phyloP scores from a whole-genome alignment of 2,797 vertebrate species.

The Poecilia wingei region DNA sequence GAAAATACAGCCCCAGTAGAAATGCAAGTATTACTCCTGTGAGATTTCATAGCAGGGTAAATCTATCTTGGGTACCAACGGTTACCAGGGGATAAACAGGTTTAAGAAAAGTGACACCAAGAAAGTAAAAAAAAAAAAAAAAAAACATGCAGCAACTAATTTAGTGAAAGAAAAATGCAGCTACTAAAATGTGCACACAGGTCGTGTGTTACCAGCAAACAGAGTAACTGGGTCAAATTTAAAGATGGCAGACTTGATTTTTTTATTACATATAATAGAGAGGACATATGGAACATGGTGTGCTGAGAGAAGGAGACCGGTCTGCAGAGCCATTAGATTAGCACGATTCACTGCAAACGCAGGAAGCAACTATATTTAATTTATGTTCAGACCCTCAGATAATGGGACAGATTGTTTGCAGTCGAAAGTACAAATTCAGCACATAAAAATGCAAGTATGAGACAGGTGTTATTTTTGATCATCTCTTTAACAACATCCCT shows the following conservation, averaged over 20 bases:
- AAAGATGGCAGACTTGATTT: background rate
- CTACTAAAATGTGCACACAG: background rate
- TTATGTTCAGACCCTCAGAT: background rate
- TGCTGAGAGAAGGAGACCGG: background rate
- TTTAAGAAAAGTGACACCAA: background rate
- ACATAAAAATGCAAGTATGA: background rate
- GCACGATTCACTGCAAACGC: background rate
- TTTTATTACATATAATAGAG: background rate
- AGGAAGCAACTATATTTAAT: background rate
- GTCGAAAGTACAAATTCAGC: background rate
- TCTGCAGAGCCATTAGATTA: background rate
- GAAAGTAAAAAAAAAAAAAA: background rate
- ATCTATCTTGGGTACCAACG: background rate
- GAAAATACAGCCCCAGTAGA: conserved; percentile 2
- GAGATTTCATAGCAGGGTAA: conserved; percentile 10
- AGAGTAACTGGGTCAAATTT: background rate
- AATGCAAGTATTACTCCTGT: conserved; percentile 9
- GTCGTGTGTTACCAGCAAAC: background rate
- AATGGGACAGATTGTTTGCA: background rate
- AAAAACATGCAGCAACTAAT: background rate
- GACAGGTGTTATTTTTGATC: background rate
- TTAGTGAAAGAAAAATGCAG: background rate
- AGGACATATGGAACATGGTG: background rate
- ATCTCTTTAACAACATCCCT: background rate
- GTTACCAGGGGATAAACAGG: background rate